Conservation (phyloP, 1,140 invertebrate genomes). For the Hyles vespertilio region DNA sequence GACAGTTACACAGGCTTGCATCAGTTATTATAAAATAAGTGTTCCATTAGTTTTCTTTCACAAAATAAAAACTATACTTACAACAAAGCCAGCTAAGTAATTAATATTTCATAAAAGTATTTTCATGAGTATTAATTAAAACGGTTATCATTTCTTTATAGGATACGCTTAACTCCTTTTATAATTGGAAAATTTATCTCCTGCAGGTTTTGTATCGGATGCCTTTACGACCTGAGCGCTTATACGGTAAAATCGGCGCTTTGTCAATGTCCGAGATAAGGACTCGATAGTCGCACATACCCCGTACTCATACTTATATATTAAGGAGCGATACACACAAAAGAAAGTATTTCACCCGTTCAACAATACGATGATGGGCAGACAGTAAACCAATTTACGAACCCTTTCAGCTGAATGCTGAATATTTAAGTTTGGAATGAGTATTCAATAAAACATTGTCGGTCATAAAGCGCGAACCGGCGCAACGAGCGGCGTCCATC, state of each 20-base stretch:
- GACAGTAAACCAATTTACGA: constrained; percentile 46
- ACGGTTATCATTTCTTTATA: constrained; percentile 29
- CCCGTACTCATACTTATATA: constrained; percentile 1
- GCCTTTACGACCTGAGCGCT: constrained; percentile 17
- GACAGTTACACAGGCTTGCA: too few relatives aligned
- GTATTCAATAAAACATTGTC: constrained; percentile 68
- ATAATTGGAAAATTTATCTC: constrained; percentile 31
- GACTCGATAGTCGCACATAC: neutral
- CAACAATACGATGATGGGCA: constrained; percentile 44
- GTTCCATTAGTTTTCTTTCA: too few relatives aligned
- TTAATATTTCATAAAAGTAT: too few relatives aligned
- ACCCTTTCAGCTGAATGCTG: constrained; percentile 28
- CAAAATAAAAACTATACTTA: too few relatives aligned
- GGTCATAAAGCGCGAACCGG: constrained; percentile 45
- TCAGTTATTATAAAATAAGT: too few relatives aligned
- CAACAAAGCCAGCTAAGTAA: too few relatives aligned
- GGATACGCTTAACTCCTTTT: constrained; percentile 28
- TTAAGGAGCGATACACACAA: constrained; percentile 5
- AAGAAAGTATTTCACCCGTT: constrained; percentile 34
- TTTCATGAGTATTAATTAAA: constrained; percentile 11
- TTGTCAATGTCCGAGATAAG: constrained; percentile 25
- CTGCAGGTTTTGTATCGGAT: constrained; percentile 14
- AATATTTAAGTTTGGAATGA: constrained; percentile 44
- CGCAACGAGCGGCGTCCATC: constrained; percentile 49
- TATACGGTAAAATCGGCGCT: constrained; percentile 30